Evolutionary conservation across 2,888 invertebrate species (phyloP).

Genomic region (Margaritifera margaritifera): DNA sequence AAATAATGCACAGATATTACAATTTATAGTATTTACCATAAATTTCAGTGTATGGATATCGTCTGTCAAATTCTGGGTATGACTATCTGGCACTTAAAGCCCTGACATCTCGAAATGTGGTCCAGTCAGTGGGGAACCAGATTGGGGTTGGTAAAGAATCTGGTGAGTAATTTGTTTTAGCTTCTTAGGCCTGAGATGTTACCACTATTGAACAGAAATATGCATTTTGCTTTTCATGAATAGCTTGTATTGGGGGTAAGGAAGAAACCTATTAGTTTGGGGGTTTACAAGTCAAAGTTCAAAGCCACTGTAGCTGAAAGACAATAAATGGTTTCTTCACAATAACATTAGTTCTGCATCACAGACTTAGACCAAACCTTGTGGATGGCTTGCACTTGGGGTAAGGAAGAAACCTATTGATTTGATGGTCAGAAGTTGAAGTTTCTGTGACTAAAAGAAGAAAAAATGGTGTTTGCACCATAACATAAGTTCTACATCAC

Average conservation of each 20-base stretch:
- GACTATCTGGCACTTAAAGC: conserved; percentile 96
- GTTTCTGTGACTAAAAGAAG: too few relatives aligned
- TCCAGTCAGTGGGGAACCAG: conserved; percentile 93
- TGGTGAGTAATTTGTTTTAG: conserved; percentile 56
- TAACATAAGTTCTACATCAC: too few relatives aligned
- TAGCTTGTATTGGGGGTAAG: background rate
- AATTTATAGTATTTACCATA: background rate
- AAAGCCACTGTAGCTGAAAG: too few relatives aligned
- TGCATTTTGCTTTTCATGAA: background rate
- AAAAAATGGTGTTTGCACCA: too few relatives aligned
- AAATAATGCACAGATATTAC: background rate
- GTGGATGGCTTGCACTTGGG: too few relatives aligned
- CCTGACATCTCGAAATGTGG: conserved; percentile 83
- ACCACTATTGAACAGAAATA: background rate
- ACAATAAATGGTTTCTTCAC: too few relatives aligned
- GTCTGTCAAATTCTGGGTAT: conserved; percentile 95
- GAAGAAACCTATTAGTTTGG: background rate
- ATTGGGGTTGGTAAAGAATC: conserved; percentile 99
- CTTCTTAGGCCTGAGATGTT: background rate
- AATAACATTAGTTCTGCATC: too few relatives aligned
- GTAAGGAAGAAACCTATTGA: too few relatives aligned
- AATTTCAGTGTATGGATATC: conserved; percentile 90
- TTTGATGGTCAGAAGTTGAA: too few relatives aligned
- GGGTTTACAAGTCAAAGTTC: too few relatives aligned
- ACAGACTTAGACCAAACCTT: too few relatives aligned